Conservation (phyloP, 1,140 invertebrate species). For the Drosophila neocordata region DNA sequence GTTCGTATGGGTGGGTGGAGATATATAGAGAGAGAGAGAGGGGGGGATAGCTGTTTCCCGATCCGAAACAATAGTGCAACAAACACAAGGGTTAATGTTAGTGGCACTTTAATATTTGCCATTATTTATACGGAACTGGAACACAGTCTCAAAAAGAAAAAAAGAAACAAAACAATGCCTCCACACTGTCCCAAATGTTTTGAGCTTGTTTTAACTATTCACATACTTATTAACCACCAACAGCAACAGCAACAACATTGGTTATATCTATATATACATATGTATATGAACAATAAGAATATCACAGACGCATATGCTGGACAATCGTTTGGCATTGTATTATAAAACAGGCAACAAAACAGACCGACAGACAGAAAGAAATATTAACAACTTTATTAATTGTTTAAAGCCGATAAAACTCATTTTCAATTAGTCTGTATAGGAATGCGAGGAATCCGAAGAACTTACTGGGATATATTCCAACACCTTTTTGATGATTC, state of each 20-base stretch:
- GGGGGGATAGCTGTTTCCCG: conserved; percentile 27
- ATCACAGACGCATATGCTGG: conserved; percentile 19
- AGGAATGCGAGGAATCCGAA: no score
- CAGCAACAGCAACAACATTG: not conserved
- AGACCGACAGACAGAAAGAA: no score
- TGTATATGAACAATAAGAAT: conserved; percentile 45
- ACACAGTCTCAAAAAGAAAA: not conserved
- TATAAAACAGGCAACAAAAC: not conserved
- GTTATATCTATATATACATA: not conserved
- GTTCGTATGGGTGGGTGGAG: not conserved
- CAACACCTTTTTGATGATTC: no score
- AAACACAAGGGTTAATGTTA: conserved; percentile 42
- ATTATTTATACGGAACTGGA: conserved; percentile 28
- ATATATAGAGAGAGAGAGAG: no score
- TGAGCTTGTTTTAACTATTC: conserved; percentile 44
- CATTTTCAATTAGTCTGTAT: no score
- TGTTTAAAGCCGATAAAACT: no score
- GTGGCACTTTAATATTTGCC: conserved; percentile 28
- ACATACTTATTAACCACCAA: conserved; percentile 40
- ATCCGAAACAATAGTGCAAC: conserved; percentile 29
- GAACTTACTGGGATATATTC: no score
- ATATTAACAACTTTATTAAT: no score
- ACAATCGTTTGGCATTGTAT: conserved; percentile 43
- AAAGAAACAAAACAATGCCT: conserved; percentile 5
- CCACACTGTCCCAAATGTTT: conserved; percentile 8